Base-by-base conservation (phyloP, 2,888 invertebrate genomes). In the Sarcophaga rosellei region DNA sequence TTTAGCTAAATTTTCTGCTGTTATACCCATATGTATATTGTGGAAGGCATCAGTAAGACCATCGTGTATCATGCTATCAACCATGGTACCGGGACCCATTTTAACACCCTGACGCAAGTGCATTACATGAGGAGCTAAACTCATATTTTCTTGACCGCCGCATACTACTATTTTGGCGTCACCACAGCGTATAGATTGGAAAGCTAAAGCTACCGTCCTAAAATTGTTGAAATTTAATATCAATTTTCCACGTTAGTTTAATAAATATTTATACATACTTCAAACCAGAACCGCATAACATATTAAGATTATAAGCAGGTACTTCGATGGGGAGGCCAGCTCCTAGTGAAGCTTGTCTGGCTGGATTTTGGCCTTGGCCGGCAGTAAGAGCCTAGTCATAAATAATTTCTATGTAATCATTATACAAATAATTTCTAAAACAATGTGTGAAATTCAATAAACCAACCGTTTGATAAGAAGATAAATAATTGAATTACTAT, bases 111-210 rank as follows among this genome's bases (percentile, higher is more conserved):
- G 91, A 69, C 97, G 94, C 86, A 97, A 89, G 88, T 95, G 93
- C 47, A 95, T 93, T 5, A 94, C 94, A 92, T 97, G 97, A 2
- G 96, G 96, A 4, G 97, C 95, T 92, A 94, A 94, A 77, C 96
- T 96, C 97, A 97, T 97, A 89, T 94, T 96, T 93, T 97, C 97
- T 93, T 97, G 97, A 0, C 97, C 97, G 47, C 97, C 97, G 89
- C 96, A 96, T 23, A 97, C 94, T 5, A 97, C 95, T 86, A 97
- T 94, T 35, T 94, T 92, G 3, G 95, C 94, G 89, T 97, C 96
- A 6, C 95, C 96, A 73, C 94, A 92, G 87, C 94, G 94, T 82
- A 97, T 96, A 0, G 96, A 94, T 91, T 96, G 95, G 89, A 94
- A 95, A 15, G 95, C 97, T 89, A 96, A 93, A 21, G 94, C 94